phyloP scores from a whole-genome alignment of 2,888 invertebrate species.

The Epirrita christyi region DNA sequence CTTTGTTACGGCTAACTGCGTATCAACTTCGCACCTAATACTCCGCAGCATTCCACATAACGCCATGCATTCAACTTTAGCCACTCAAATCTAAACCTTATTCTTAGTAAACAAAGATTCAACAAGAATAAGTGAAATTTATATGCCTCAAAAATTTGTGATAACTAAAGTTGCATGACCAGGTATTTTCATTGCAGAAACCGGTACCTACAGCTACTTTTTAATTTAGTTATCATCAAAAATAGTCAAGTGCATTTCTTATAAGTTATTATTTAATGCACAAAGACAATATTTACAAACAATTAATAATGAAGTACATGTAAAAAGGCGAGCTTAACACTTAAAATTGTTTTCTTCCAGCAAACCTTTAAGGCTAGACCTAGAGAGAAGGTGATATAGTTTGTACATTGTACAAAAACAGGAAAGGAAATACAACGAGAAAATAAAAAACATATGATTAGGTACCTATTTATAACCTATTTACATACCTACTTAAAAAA shows the following conservation, averaged over 20 bases:
- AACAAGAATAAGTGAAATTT: conserved; percentile 3
- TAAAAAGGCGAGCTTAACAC: too few relatives aligned
- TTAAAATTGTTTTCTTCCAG: too few relatives aligned
- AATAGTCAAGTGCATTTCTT: background rate
- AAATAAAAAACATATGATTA: too few relatives aligned
- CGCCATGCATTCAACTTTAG: conserved; percentile 12
- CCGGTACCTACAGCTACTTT: conserved; percentile 1
- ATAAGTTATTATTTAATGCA: too few relatives aligned
- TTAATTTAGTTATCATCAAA: background rate
- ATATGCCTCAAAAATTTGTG: conserved; percentile 8
- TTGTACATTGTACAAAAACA: too few relatives aligned
- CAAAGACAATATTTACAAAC: too few relatives aligned
- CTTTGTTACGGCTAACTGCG: conserved; percentile 25
- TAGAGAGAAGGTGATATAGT: too few relatives aligned
- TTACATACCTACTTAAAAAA: too few relatives aligned
- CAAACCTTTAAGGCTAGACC: too few relatives aligned
- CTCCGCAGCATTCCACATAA: conserved; percentile 8
- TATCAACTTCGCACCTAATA: conserved; percentile 4
- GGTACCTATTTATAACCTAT: too few relatives aligned
- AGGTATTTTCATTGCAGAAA: conserved; percentile 9
- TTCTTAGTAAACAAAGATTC: background rate
- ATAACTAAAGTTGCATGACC: conserved; percentile 15
- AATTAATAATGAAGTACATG: too few relatives aligned
- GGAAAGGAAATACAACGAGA: too few relatives aligned
- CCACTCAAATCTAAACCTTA: conserved; percentile 14